These are phyloP conservation scores for Conger conger DNA, from an alignment of 2,113 vertebrate species.

Conservation along the genomic window DNA sequence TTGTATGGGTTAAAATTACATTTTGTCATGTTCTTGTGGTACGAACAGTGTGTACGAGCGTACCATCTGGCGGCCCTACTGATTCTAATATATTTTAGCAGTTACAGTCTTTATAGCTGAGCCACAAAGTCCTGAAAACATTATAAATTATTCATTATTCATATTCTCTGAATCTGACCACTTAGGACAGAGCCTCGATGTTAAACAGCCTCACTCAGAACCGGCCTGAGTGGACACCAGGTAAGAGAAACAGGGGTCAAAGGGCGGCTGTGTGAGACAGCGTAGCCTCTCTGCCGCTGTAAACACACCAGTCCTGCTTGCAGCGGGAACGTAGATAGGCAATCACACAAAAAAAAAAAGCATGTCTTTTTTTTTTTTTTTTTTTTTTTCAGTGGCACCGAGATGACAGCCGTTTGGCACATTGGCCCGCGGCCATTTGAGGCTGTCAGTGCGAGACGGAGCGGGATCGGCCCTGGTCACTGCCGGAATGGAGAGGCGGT, in stretches of 20 bases:
- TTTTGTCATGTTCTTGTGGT: no score
- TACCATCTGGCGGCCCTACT: not conserved
- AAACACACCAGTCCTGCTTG: not conserved
- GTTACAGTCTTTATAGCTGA: not conserved
- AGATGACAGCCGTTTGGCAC: conserved; percentile 63
- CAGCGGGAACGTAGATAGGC: not conserved
- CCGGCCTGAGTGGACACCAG: not conserved
- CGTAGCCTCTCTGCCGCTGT: not conserved
- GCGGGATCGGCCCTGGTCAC: conserved; percentile 67
- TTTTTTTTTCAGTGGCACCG: not conserved
- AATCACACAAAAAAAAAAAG: conserved; percentile 5
- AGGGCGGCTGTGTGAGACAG: not conserved
- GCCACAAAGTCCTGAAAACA: not conserved
- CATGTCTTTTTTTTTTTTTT: not conserved
- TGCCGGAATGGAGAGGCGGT: conserved; percentile 48
- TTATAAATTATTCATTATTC: not conserved
- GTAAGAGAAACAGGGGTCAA: not conserved
- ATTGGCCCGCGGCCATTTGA: conserved; percentile 61
- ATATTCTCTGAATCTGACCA: not conserved
- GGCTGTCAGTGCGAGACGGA: conserved; percentile 68
- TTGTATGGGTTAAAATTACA: no score
- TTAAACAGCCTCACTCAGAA: not conserved
- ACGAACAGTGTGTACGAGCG: no score
- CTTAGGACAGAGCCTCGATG: not conserved
- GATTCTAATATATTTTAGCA: not conserved